Evolutionary conservation across 2,888 invertebrate species (phyloP), one percentile per base, ranked within the genome.

Genomic region (Stictocephala bisonia): DNA sequence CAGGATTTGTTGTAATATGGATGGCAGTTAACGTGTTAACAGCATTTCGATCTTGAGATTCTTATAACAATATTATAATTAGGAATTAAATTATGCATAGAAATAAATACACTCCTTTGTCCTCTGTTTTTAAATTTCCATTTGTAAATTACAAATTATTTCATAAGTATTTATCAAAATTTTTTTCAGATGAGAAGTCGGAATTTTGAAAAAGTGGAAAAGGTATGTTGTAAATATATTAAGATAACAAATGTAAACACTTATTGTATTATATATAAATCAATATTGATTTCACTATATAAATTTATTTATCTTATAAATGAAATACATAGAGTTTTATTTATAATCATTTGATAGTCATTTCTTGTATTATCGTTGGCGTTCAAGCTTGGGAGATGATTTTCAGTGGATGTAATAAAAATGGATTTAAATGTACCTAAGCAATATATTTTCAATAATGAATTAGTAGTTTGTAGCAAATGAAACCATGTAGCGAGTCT

Each of bases 121-220:
- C n/a, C n/a, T n/a, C n/a, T n/a, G n/a, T n/a, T n/a, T n/a, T n/a
- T n/a, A n/a, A n/a, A n/a, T n/a, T n/a, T n/a, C n/a, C n/a, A n/a
- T n/a, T n/a, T n/a, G n/a, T n/a, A n/a, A n/a, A n/a, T n/a, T n/a
- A n/a, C n/a, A n/a, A n/a, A n/a, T n/a, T n/a, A n/a, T n/a, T n/a
- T n/a, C n/a, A n/a, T n/a, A n/a, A n/a, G n/a, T n/a, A n/a, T n/a
- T n/a, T n/a, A n/a, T n/a, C n/a, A n/a, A n/a, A n/a, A 22, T 51
- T 80, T 80, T 80, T 92, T 91, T 76, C 90, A 97, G 96, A 95
- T 99, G 92, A 97, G 97, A 85, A 92, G 94, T 79, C 90, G 97
- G 85, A 96, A 97, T 87, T 99, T 94, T 88, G 99, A 99, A 85
- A 93, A 93, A 84, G 99, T 99, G 50, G 99, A 99, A 90, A 97